phyloP scores from a whole-genome alignment of 2,113 vertebrate species.

The Catharus minimus region DNA sequence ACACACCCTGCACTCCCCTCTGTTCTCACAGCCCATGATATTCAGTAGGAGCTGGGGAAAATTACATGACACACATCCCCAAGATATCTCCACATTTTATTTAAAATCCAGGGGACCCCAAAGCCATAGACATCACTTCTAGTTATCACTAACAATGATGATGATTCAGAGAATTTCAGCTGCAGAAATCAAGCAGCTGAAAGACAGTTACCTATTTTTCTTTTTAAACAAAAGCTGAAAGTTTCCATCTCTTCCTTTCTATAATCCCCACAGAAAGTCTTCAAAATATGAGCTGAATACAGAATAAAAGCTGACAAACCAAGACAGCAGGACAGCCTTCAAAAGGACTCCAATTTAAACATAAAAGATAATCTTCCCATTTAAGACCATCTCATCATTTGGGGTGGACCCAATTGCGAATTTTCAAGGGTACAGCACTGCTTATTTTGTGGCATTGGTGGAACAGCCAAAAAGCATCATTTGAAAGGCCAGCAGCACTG shows the following conservation, averaged over 20 bases:
- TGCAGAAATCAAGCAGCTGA: neutral
- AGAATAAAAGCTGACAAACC: neutral
- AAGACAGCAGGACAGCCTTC: neutral
- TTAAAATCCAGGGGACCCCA: neutral
- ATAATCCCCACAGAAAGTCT: neutral
- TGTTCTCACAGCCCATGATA: neutral
- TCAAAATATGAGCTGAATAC: neutral
- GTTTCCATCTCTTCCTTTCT: neutral
- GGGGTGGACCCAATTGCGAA: neutral
- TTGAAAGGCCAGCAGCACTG: neutral
- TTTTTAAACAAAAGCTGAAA: neutral
- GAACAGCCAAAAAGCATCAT: neutral
- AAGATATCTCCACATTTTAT: neutral
- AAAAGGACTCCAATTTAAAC: neutral
- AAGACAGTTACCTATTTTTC: neutral
- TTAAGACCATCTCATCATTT: neutral
- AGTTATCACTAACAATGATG: neutral
- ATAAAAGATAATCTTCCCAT: neutral
- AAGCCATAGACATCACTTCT: neutral
- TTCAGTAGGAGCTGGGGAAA: neutral
- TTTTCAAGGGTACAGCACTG: neutral
- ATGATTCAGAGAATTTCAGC: neutral
- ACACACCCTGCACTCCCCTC: neutral
- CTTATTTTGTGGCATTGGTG: neutral
- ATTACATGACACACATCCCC: neutral